phyloP scores from a whole-genome alignment of 2,113 vertebrate species.

The Noturus placidus region DNA sequence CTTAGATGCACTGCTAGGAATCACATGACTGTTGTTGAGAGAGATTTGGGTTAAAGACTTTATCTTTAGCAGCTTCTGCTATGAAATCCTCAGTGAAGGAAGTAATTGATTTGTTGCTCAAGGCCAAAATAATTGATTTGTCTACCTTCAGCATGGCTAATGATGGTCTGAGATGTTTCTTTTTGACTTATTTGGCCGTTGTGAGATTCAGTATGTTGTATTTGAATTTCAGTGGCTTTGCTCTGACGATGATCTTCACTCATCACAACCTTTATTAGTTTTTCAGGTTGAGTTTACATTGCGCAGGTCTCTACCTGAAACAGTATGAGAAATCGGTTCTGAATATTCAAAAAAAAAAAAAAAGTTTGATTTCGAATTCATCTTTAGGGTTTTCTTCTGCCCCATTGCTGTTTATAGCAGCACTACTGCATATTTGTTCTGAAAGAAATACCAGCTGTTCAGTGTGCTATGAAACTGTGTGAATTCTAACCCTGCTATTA shows the following conservation, averaged over 20 bases:
- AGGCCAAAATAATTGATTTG: constrained; percentile 28
- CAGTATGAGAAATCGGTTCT: constrained; percentile 49
- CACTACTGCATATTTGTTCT: constrained; percentile 74
- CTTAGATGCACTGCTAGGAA: constrained; percentile 58
- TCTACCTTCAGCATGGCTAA: background rate
- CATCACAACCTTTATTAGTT: background rate
- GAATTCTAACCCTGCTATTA: constrained; percentile 79
- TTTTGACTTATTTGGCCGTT: constrained; percentile 8
- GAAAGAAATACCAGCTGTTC: constrained; percentile 76
- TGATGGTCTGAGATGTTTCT: background rate
- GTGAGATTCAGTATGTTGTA: constrained; percentile 1
- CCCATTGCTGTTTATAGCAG: constrained; percentile 63
- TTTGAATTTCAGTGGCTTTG: constrained; percentile 27
- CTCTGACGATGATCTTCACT: constrained; percentile 28
- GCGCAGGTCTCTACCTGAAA: constrained; percentile 61
- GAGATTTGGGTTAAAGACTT: constrained; percentile 52
- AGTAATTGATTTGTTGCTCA: constrained; percentile 22
- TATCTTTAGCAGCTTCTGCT: constrained; percentile 52
- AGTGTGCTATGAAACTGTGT: constrained; percentile 72
- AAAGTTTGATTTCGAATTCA: constrained; percentile 55
- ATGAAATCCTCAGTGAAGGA: constrained; percentile 60
- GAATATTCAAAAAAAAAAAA: constrained; percentile 20
- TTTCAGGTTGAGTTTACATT: constrained; percentile 59
- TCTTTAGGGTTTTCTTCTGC: constrained; percentile 58
- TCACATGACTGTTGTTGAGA: constrained; percentile 56